phyloP scores from a whole-genome alignment of 2,797 vertebrate genomes.

The Erethizon dorsatum region DNA sequence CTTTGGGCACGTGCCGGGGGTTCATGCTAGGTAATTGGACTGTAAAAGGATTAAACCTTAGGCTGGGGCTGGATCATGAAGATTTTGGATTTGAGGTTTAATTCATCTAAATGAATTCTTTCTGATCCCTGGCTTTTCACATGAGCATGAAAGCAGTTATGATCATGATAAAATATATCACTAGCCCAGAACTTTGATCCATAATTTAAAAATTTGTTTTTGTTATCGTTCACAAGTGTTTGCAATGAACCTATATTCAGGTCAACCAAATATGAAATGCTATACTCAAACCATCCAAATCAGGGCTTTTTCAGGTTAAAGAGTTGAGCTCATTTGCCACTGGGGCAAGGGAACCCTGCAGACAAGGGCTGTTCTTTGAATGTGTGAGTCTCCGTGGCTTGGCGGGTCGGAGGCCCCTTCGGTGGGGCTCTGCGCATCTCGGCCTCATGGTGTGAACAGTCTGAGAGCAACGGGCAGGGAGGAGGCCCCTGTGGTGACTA shows the following conservation, averaged over 20 bases:
- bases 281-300: neutral
- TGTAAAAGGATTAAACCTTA: neutral
- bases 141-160: neutral
- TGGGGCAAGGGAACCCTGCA: neutral
- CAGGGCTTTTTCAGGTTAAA: neutral
- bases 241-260: neutral
- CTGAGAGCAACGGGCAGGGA: neutral
- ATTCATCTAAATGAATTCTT: neutral
- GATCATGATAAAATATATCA: neutral
- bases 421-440: accelerated
- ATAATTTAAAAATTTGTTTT: neutral
- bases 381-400: no score
- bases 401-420: neutral
- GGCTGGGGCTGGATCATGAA: neutral
- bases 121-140: neutral
- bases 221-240: neutral
- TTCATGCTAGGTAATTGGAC: neutral
- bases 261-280: neutral
- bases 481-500: neutral
- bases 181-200: neutral
- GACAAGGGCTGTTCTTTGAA: neutral
- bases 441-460: accelerated
- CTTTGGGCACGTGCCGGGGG: neutral
- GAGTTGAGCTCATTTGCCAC: neutral
- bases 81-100: neutral